A percentile compares a stretch with the other conserved stretches of the same genome.
These are phyloP conservation scores for Nyctibius grandis DNA, from an alignment of 2,797 vertebrate genomes.

Conservation along the genomic window DNA sequence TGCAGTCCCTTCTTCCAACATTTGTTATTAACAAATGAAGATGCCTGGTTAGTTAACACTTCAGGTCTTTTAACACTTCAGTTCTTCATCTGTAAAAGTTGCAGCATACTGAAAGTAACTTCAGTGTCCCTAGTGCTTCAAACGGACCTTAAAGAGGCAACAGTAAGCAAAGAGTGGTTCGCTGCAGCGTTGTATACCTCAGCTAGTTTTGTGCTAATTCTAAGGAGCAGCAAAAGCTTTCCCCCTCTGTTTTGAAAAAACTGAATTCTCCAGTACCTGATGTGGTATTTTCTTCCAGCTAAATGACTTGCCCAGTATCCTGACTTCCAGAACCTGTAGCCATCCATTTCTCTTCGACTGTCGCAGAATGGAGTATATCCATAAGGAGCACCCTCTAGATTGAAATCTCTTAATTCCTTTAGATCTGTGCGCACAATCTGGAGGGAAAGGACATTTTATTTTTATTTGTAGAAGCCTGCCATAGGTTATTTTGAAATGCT, in stretches of 20 bases:
- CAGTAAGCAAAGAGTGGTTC: neutral
- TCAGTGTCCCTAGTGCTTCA: neutral
- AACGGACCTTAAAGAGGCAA: neutral
- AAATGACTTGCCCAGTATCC: constrained; percentile 98
- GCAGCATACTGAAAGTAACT: neutral
- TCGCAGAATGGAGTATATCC: constrained; percentile 98
- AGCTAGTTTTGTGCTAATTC: neutral
- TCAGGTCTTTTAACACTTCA: neutral
- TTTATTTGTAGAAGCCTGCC: neutral
- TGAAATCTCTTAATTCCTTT: constrained; percentile 92
- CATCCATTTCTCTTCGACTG: constrained; percentile 95
- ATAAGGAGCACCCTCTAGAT: constrained; percentile 93
- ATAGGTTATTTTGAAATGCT: neutral
- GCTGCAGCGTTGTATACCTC: accelerated
- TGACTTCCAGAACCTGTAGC: constrained; percentile 97
- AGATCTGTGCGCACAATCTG: constrained; percentile 98
- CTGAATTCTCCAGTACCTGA: constrained; percentile 79
- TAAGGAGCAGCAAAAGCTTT: neutral
- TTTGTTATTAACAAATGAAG: constrained; percentile 8
- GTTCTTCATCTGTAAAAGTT: neutral
- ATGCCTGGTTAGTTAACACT: neutral
- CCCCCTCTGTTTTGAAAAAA: neutral
- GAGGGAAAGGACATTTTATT: neutral
- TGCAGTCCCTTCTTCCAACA: neutral
- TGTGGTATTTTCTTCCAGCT: constrained; percentile 95